Evolutionary conservation across 2,797 vertebrate genomes (phyloP).

Genomic region (Pseudocheirus occidentalis): DNA sequence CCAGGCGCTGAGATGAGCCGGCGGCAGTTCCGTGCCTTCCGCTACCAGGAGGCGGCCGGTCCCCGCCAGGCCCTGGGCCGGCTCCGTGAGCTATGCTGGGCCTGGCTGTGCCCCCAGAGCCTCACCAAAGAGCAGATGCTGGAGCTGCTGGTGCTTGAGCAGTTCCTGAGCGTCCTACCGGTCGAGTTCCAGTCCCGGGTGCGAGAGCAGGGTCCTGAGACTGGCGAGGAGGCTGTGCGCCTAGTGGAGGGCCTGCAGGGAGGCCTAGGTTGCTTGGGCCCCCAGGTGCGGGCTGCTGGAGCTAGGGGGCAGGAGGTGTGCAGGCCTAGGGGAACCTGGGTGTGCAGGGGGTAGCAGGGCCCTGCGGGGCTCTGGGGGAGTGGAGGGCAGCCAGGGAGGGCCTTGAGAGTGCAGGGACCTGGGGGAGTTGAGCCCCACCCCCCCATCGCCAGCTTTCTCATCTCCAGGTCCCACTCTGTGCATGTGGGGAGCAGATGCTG

Average conservation of each 20-base stretch:
- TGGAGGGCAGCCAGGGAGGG: too few species aligned
- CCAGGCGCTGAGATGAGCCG: constrained; percentile 22
- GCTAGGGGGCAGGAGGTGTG: neutral
- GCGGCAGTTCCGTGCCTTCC: constrained; percentile 65
- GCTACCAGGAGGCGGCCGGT: constrained; percentile 50
- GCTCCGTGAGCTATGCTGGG: constrained; percentile 71
- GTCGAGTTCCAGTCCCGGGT: constrained; percentile 63
- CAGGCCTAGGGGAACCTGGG: too few species aligned
- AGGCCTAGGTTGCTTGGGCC: too few species aligned
- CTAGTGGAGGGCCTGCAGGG: neutral
- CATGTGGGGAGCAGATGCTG: neutral
- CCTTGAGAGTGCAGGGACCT: too few species aligned
- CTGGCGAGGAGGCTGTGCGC: neutral
- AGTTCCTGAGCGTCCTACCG: constrained; percentile 72
- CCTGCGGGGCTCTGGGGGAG: too few species aligned
- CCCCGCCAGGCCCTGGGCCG: constrained; percentile 62
- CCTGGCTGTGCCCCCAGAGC: constrained; percentile 71
- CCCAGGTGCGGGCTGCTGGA: neutral
- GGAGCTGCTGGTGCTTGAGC: constrained; percentile 78
- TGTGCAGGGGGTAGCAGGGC: too few species aligned
- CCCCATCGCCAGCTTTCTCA: neutral
- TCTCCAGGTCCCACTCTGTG: neutral
- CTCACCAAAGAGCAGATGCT: constrained; percentile 78
- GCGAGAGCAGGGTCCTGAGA: neutral
- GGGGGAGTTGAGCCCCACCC: too few species aligned